Base-by-base conservation (phyloP, 2,113 vertebrate species). In the Nematolebias whitei region DNA sequence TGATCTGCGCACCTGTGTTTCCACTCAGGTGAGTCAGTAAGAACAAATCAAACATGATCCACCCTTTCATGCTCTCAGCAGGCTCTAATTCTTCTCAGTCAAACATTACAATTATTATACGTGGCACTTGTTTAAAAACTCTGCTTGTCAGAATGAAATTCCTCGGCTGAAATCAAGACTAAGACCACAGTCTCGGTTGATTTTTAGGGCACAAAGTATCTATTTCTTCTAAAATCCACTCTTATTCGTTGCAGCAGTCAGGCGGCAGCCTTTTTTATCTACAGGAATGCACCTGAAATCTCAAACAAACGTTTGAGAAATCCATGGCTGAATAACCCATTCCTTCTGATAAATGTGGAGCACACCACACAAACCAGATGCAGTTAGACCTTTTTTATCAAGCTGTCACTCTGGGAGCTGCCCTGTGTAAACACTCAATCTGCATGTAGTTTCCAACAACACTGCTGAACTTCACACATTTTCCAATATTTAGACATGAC, bases 391-490 rank as follows among this genome's bases (percentile, higher is more conserved):
- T 35, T 35, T 35, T 35, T 35, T 35, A 29, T 29, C 7, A 26
- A 38, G 12, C 16, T 15, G 20, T 16, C 18, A 9, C 6, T 14
- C 44, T 35, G 45, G 66, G 66, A 74, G 14, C 65, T 6, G 32
- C 76, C 74, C 56, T 84, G 75, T 58, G 79, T 63, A 60, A 86
- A 85, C 58, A 90, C 15, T 8, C 11, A 59, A n/a, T 9, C 16
- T 22, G 44, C 38, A 8, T 57, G 32, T 29, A 14, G 48, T 59
- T 76, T 72, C 55, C 65, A 47, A 29, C 38, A 79, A 71, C 54
- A 58, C 35, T 11, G 48, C 50, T 45, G 24, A 63, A 9, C 44
- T 13, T 32, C 52, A 32, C 1, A 1, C 10, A 10, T 5, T 68
- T 66, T 68, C 55, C 60, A 63, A 53, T 74, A 73, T 80, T 85